A percentile compares a stretch with the other conserved stretches of the same genome.
These are phyloP conservation scores for Halichondria panicea DNA, from an alignment of 37 sponge, comb jelly and placozoan species.

Conservation along the genomic window DNA sequence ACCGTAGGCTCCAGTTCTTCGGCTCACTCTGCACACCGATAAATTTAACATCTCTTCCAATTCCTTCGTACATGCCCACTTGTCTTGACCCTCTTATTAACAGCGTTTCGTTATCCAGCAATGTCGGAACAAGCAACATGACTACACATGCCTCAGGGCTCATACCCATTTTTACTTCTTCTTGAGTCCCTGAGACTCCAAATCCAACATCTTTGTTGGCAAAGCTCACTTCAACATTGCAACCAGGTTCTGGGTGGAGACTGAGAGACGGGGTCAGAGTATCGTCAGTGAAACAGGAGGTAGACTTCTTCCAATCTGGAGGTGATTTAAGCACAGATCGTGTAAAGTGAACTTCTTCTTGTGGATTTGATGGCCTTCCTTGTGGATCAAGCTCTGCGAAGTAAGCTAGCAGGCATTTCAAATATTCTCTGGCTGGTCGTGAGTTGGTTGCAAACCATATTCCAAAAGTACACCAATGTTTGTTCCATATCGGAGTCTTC, in stretches of 20 bases:
- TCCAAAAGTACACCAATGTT: conserved; percentile 7
- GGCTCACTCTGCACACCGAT: neutral
- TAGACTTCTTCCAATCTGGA: conserved; percentile 1
- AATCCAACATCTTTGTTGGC: conserved; percentile 23
- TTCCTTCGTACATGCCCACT: neutral
- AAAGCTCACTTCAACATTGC: conserved; percentile 7
- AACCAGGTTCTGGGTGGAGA: neutral
- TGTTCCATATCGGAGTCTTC: neutral
- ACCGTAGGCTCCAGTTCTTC: neutral
- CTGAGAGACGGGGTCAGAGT: neutral
- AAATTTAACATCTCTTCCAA: conserved; percentile 4
- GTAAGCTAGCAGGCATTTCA: neutral
- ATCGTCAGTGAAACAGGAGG: neutral
- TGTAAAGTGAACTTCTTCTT: neutral
- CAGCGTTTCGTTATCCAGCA: conserved; percentile 9
- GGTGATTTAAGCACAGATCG: neutral
- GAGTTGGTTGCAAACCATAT: conserved; percentile 1
- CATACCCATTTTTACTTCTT: conserved; percentile 13
- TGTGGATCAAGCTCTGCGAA: conserved; percentile 1
- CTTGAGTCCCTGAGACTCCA: conserved; percentile 21
- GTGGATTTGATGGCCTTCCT: neutral
- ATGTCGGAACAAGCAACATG: conserved; percentile 4
- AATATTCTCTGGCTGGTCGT: neutral
- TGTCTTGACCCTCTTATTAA: conserved; percentile 3
- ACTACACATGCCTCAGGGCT: conserved; percentile 19